A percentile compares a stretch with the other conserved stretches of the same genome.
phyloP scores from a whole-genome alignment of 2,113 vertebrate genomes.

The Zeus faber region DNA sequence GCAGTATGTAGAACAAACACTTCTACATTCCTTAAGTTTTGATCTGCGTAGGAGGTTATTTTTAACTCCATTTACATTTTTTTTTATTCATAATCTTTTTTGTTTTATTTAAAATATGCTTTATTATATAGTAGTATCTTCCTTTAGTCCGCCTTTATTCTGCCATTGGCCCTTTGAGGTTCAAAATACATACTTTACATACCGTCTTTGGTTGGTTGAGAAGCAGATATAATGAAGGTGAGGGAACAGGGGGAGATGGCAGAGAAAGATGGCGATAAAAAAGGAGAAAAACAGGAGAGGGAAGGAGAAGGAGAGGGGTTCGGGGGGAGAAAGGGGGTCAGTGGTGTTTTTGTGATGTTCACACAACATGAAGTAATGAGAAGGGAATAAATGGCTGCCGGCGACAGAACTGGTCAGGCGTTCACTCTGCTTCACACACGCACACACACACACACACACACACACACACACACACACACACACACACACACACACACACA shows the following conservation, averaged over 20 bases:
- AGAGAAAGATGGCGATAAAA: not conserved
- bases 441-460: not conserved
- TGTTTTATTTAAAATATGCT: too few relatives aligned
- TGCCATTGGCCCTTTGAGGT: too few relatives aligned
- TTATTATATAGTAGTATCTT: too few relatives aligned
- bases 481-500: constrained; percentile 31
- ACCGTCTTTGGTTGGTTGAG: too few relatives aligned
- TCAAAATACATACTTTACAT: too few relatives aligned
- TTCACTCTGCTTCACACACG: constrained; percentile 16
- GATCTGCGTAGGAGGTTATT: too few relatives aligned
- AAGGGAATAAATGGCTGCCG: constrained; percentile 45
- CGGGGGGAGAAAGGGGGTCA: constrained; percentile 47
- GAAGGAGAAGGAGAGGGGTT: not conserved
- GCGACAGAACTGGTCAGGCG: constrained; percentile 54
- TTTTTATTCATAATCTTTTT: too few relatives aligned
- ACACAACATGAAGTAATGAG: constrained; percentile 65
- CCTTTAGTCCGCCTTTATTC: too few relatives aligned
- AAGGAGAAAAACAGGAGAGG: not conserved
- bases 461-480: constrained; percentile 10
- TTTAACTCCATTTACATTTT: too few relatives aligned
- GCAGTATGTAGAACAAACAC: too few relatives aligned
- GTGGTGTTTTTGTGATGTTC: constrained; percentile 52
- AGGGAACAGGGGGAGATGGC: not conserved
- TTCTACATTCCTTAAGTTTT: too few relatives aligned
- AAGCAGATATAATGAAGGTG: too few relatives aligned